These are phyloP conservation scores for Phlogophora meticulosa DNA, from an alignment of 2,888 invertebrate genomes.

Conservation along the genomic window DNA sequence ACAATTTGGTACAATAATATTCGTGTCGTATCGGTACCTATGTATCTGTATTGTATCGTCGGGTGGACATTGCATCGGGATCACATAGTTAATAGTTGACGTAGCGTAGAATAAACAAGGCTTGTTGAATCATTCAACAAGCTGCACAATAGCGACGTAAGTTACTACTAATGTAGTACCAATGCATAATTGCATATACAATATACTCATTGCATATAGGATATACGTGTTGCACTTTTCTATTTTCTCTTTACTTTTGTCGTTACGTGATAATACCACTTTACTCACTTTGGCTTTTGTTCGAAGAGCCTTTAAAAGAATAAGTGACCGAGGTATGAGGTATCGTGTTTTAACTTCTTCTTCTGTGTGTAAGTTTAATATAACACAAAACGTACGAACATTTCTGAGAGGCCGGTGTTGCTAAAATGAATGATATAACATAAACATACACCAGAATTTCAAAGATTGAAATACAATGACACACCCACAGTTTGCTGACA, in stretches of 20 bases:
- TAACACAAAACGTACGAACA: too few relatives aligned
- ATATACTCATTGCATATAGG: background rate
- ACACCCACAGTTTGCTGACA: conserved; percentile 28
- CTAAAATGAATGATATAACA: background rate
- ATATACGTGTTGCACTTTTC: conserved; percentile 16
- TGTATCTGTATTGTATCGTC: background rate
- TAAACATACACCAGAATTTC: conserved; percentile 22
- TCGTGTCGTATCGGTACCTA: background rate
- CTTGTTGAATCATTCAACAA: conserved; percentile 72
- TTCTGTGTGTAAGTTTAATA: too few relatives aligned
- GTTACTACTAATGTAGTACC: conserved; percentile 32
- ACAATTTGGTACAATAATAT: background rate
- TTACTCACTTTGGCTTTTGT: too few relatives aligned
- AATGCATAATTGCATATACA: conserved; percentile 6
- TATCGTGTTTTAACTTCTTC: too few relatives aligned
- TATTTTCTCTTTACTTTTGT: background rate
- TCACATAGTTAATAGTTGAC: conserved; percentile 58
- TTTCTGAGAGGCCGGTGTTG: background rate
- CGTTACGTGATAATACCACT: too few relatives aligned
- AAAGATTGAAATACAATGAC: conserved; percentile 19
- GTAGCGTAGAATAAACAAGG: conserved; percentile 62
- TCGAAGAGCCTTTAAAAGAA: too few relatives aligned
- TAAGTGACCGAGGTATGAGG: too few relatives aligned
- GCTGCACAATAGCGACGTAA: conserved; percentile 62
- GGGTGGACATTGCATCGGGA: conserved; percentile 15